phyloP scores from a whole-genome alignment of 2,888 invertebrate species.

The Andrena haemorrhoa region DNA sequence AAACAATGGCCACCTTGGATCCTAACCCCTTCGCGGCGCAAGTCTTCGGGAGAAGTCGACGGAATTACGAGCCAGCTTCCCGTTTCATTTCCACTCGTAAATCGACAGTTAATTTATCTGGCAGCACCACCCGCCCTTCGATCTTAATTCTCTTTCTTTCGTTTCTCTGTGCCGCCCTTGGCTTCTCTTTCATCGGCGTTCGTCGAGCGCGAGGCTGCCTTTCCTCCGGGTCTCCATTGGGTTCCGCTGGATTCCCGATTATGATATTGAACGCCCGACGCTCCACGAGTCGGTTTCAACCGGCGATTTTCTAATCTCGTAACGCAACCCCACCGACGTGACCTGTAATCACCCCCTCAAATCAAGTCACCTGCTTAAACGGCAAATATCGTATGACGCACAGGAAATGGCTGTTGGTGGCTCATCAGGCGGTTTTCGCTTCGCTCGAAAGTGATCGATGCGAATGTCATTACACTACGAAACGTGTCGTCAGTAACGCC shows the following conservation, averaged over 20 bases:
- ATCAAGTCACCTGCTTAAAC: constrained; percentile 78
- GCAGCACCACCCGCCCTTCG: background rate
- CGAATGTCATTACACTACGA: constrained; percentile 40
- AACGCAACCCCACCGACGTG: constrained; percentile 45
- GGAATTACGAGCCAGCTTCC: constrained; percentile 59
- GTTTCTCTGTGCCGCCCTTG: background rate
- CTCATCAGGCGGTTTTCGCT: constrained; percentile 57
- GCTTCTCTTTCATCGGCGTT: background rate
- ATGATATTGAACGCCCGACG: constrained; percentile 14
- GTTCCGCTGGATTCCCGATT: constrained; percentile 1
- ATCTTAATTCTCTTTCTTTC: background rate
- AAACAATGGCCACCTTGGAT: constrained; percentile 69
- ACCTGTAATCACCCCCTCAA: constrained; percentile 69
- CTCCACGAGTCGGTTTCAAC: constrained; percentile 25
- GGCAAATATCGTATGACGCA: constrained; percentile 77
- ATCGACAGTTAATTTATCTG: constrained; percentile 44
- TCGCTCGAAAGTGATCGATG: constrained; percentile 52
- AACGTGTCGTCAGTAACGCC: constrained; percentile 11
- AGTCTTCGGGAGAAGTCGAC: constrained; percentile 56
- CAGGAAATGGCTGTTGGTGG: constrained; percentile 72
- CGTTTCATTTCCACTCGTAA: constrained; percentile 34
- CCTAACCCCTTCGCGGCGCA: constrained; percentile 52
- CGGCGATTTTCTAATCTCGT: constrained; percentile 50
- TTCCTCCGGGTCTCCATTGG: background rate
- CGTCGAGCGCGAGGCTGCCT: background rate